These are phyloP conservation scores for Oreonectes daqikongensis DNA, from an alignment of 2,797 vertebrate species.

Conservation along the genomic window DNA sequence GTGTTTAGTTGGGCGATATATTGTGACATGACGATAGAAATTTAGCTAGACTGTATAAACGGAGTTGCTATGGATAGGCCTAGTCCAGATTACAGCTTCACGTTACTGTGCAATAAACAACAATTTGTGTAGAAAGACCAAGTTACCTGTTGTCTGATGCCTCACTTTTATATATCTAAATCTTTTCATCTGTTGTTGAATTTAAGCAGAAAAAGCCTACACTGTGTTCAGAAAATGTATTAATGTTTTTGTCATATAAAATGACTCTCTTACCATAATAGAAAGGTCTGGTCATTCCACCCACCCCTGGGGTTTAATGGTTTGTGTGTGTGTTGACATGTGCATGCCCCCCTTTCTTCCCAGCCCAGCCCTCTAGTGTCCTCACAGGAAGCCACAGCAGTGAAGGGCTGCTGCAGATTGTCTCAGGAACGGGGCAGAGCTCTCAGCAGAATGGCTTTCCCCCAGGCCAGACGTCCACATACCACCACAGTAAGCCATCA, in stretches of 20 bases:
- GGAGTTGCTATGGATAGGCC: no score
- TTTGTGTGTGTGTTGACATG: conserved; percentile 34
- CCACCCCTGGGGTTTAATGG: conserved; percentile 1
- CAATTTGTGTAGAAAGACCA: no score
- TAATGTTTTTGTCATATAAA: background rate
- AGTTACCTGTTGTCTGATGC: no score
- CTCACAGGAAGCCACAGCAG: conserved; percentile 80
- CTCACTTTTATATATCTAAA: no score
- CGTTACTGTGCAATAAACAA: no score
- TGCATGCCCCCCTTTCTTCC: conserved; percentile 49
- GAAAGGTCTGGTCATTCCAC: background rate
- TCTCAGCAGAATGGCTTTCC: conserved; percentile 84
- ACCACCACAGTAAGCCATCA: conserved; percentile 81
- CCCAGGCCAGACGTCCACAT: conserved; percentile 79
- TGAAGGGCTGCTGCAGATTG: conserved; percentile 82
- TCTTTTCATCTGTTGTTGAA: background rate
- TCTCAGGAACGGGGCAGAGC: conserved; percentile 80
- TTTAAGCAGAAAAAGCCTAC: background rate
- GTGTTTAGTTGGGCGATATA: no score
- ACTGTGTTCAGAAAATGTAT: background rate
- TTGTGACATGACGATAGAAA: background rate
- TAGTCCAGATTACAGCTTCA: no score
- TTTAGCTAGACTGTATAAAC: background rate
- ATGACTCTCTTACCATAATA: background rate
- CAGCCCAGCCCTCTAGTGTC: conserved; percentile 82